phyloP scores from a whole-genome alignment of 2,797 vertebrate species.

The Poecilia gillii region DNA sequence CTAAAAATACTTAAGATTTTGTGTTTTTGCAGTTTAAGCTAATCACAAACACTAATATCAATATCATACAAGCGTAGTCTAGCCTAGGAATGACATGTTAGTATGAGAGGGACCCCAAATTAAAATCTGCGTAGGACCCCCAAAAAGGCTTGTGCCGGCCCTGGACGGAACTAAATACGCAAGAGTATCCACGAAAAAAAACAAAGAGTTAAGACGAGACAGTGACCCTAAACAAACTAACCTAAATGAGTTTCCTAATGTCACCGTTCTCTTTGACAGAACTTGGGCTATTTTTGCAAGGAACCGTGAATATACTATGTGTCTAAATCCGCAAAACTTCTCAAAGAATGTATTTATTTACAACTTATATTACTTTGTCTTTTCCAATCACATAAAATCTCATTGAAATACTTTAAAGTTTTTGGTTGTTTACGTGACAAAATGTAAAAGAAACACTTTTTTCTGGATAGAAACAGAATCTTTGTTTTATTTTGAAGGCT shows the following conservation, averaged over 20 bases:
- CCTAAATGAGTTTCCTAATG: background rate
- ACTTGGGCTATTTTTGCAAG: background rate
- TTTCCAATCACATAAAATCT: background rate
- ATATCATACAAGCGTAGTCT: no score
- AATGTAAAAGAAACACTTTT: background rate
- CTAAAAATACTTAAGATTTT: no score
- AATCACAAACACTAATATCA: no score
- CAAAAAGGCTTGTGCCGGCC: no score
- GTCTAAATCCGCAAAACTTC: background rate
- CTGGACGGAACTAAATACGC: background rate
- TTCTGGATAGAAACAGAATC: background rate
- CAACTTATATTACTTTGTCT: background rate
- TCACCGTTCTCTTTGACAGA: background rate
- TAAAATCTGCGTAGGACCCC: no score
- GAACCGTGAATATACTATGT: background rate
- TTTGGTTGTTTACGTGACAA: background rate
- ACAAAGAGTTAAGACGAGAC: background rate
- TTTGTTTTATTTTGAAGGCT: conserved; percentile 58
- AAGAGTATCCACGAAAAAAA: background rate
- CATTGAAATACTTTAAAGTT: background rate
- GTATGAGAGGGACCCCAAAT: no score
- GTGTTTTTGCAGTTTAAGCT: no score
- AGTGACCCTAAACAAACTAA: background rate
- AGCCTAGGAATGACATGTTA: no score
- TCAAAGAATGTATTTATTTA: background rate